These are phyloP conservation scores for Tenualosa thibaudeaui DNA, from an alignment of 2,797 vertebrate genomes.

Conservation along the genomic window DNA sequence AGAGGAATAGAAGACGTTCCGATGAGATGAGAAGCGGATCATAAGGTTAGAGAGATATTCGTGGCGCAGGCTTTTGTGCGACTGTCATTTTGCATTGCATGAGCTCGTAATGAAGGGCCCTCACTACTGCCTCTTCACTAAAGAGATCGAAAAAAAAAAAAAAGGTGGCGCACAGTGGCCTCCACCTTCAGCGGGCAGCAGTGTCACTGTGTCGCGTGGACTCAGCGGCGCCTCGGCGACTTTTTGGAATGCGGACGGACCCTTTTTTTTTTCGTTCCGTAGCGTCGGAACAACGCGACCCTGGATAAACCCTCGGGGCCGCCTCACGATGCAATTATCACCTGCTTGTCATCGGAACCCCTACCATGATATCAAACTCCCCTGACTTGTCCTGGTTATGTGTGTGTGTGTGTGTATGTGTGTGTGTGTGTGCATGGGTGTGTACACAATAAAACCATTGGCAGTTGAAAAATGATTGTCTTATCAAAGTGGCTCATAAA, in stretches of 20 bases:
- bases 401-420: background rate
- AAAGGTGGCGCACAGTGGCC: background rate
- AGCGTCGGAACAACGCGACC: background rate
- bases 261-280: background rate
- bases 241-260: background rate
- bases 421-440: background rate
- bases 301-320: background rate
- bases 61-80: conserved; percentile 5
- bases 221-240: background rate
- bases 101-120: background rate
- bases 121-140: background rate
- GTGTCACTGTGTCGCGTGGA: background rate
- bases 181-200: background rate
- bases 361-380: background rate
- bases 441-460: background rate
- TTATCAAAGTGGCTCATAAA: background rate
- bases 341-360: background rate
- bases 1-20: background rate
- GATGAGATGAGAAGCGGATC: background rate
- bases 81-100: conserved; percentile 2
- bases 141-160: background rate
- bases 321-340: background rate
- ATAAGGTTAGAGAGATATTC: background rate
- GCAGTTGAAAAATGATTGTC: background rate
- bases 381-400: background rate